Conservation (phyloP, 2,888 invertebrate genomes). For the Cerastoderma edule region DNA sequence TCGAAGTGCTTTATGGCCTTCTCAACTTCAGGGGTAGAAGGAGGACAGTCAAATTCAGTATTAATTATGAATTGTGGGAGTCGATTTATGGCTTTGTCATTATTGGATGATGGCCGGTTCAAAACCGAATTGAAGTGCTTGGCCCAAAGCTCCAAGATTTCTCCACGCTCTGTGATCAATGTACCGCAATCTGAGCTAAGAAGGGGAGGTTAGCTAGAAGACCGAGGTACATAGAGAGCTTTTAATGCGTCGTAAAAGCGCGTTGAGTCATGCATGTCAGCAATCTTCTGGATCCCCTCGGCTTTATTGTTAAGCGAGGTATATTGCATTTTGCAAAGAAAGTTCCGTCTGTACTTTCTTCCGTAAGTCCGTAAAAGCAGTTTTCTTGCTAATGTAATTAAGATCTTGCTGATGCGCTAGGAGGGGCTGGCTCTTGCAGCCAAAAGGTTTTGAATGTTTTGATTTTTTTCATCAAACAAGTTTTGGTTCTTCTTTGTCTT, state of each 20-base stretch:
- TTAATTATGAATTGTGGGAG: slow-evolving; percentile 28
- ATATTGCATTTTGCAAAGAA: slow-evolving; percentile 15
- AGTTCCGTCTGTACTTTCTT: neutral
- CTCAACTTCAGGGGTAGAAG: slow-evolving; percentile 11
- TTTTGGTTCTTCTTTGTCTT: neutral
- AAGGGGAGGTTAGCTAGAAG: neutral
- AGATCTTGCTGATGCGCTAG: slow-evolving; percentile 8
- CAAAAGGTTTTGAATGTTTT: neutral
- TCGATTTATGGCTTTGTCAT: slow-evolving; percentile 36
- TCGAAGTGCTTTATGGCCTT: slow-evolving; percentile 27
- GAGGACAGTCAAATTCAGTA: neutral
- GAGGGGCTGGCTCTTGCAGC: neutral
- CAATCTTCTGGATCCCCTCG: slow-evolving; percentile 16
- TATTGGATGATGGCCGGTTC: slow-evolving; percentile 39
- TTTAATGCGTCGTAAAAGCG: slow-evolving; percentile 10
- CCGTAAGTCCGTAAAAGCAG: neutral
- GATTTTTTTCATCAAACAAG: slow-evolving; percentile 5
- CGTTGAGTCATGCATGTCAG: slow-evolving; percentile 2
- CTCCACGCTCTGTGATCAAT: neutral
- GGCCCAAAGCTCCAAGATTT: slow-evolving; percentile 23
- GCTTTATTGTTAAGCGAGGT: slow-evolving; percentile 24
- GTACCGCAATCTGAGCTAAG: neutral
- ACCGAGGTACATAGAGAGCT: slow-evolving; percentile 3
- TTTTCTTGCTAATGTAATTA: slow-evolving; percentile 1
- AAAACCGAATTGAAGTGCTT: slow-evolving; percentile 47